Percentiles rank a stretch among this genome's conserved stretches.
Evolutionary conservation across 1,140 invertebrate genomes (phyloP).

Genomic region (Lethrus apterus): DNA sequence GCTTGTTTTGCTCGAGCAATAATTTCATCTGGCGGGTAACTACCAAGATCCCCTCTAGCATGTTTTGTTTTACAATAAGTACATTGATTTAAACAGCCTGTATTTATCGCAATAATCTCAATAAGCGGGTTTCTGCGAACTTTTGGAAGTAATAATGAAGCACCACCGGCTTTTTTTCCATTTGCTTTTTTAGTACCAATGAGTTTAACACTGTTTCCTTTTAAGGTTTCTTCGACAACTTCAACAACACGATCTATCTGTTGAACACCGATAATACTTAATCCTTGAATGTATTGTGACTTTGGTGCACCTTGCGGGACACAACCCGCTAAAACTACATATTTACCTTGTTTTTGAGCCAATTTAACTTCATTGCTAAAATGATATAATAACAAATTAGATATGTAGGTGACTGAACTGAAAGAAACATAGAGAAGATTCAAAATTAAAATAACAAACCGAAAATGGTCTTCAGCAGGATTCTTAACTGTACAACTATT

Average conservation of each 20-base stretch:
- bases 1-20: constrained; percentile 73
- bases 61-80: constrained; percentile 99
- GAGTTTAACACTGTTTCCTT: constrained; percentile 79
- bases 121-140: constrained; percentile 91
- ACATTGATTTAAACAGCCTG: constrained; percentile 96
- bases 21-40: constrained; percentile 83
- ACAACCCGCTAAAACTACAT: constrained; percentile 92
- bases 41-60: constrained; percentile 89
- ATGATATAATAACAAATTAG: constrained; percentile 9
- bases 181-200: constrained; percentile 74
- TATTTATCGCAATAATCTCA: constrained; percentile 97
- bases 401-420: neutral
- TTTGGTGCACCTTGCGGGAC: constrained; percentile 86
- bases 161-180: constrained; percentile 80
- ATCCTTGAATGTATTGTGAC: constrained; percentile 63
- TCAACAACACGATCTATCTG: constrained; percentile 98
- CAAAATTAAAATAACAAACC: constrained; percentile 39
- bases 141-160: constrained; percentile 82
- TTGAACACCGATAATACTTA: constrained; percentile 93
- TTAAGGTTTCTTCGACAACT: constrained; percentile 96
- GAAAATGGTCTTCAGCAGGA: constrained; percentile 93
- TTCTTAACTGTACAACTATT: constrained; percentile 98
- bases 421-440: neutral
- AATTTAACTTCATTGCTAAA: constrained; percentile 79
- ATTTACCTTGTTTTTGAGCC: constrained; percentile 68